Conservation (phyloP, 1,140 invertebrate genomes). For the Drosophila carrolli region DNA sequence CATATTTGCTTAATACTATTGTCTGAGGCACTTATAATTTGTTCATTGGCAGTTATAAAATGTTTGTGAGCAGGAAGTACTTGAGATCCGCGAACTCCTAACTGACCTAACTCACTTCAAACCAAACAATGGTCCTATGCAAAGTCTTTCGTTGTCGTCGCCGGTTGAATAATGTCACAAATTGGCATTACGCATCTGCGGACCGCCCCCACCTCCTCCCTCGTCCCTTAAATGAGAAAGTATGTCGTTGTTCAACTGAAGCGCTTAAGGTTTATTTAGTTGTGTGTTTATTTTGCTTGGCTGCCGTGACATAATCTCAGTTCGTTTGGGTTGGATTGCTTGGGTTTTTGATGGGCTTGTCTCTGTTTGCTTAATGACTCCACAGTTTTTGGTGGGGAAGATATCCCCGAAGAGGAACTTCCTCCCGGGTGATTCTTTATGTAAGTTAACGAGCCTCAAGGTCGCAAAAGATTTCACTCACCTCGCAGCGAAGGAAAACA, state of each 20-base stretch:
- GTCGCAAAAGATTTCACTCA: conserved; percentile 73
- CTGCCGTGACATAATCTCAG: conserved; percentile 64
- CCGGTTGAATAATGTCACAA: conserved; percentile 65
- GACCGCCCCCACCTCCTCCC: background rate
- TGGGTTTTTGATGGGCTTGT: conserved; percentile 5
- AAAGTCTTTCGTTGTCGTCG: conserved; percentile 31
- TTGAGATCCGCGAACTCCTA: background rate
- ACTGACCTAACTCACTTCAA: conserved; percentile 47
- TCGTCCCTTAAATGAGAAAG: conserved; percentile 62
- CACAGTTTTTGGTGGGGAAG: conserved; percentile 25
- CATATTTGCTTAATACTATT: background rate
- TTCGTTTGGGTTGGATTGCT: conserved; percentile 48
- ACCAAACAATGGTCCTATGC: conserved; percentile 50
- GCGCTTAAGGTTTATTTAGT: conserved; percentile 75
- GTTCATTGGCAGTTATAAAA: conserved; percentile 8
- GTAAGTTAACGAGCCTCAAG: conserved; percentile 48
- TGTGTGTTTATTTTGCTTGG: conserved; percentile 33
- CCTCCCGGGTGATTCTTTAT: conserved; percentile 52
- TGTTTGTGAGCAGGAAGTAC: conserved; percentile 21
- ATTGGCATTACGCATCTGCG: conserved; percentile 72
- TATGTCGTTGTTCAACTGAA: conserved; percentile 72
- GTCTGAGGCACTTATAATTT: background rate
- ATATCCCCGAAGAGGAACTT: conserved; percentile 21
- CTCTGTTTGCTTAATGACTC: conserved; percentile 54
- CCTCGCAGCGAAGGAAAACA: conserved; percentile 22